These are phyloP conservation scores for Valencia hispanica DNA, from an alignment of 2,797 vertebrate species.

Conservation along the genomic window DNA sequence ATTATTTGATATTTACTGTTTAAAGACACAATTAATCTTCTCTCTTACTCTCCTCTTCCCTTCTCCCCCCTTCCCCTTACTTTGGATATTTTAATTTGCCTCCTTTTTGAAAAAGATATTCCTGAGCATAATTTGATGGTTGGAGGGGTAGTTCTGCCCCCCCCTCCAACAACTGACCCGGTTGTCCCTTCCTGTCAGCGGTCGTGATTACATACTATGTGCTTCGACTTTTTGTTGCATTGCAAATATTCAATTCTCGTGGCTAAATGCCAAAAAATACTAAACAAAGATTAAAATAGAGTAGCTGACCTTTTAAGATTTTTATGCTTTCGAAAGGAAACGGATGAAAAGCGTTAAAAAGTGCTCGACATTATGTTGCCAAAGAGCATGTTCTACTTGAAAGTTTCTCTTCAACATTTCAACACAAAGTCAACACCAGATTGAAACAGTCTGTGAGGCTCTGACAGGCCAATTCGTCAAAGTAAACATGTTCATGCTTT, in stretches of 20 bases:
- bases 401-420: conserved; percentile 24
- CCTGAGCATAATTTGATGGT: too few relatives aligned
- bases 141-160: too few relatives aligned
- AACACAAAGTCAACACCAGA: conserved; percentile 57
- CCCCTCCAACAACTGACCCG: too few relatives aligned
- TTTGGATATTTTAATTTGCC: too few relatives aligned
- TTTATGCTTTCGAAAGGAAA: not conserved
- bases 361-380: not conserved
- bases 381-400: not conserved
- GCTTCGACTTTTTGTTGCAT: not conserved
- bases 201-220: not conserved
- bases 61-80: too few relatives aligned
- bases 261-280: not conserved
- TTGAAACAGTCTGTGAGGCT: conserved; percentile 50
- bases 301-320: not conserved
- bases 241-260: not conserved
- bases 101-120: too few relatives aligned
- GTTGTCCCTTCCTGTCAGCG: not conserved
- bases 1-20: too few relatives aligned
- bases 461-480: conserved; percentile 14
- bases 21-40: too few relatives aligned
- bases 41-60: too few relatives aligned
- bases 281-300: not conserved
- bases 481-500: not conserved
- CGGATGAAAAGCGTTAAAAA: not conserved